Evolutionary conservation across 2,113 vertebrate genomes (phyloP).

Genomic region (Calidris pygmaea): DNA sequence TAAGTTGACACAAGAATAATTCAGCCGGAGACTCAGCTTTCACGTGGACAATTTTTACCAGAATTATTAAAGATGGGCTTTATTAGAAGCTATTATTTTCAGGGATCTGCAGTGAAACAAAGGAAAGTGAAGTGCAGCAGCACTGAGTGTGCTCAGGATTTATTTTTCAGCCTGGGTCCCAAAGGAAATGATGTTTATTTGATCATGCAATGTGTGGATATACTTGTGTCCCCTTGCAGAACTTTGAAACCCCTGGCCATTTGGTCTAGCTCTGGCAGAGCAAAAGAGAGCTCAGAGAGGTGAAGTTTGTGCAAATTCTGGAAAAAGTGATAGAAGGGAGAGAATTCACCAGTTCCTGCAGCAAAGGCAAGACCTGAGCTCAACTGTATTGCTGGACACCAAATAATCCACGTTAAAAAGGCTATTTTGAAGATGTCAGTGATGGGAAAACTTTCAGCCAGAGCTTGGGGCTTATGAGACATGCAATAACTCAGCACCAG

Average conservation of each 20-base stretch:
- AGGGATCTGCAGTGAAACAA: background rate
- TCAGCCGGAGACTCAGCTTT: background rate
- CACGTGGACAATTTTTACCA: background rate
- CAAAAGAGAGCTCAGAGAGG: background rate
- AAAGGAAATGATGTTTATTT: background rate
- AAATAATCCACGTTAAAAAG: background rate
- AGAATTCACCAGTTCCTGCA: background rate
- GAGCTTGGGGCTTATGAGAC: background rate
- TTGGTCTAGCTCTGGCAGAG: background rate
- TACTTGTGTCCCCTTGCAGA: background rate
- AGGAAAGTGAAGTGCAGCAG: background rate
- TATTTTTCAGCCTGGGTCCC: background rate
- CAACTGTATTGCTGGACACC: background rate
- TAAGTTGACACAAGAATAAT: background rate
- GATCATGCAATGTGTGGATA: background rate
- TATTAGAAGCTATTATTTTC: background rate
- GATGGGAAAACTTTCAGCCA: background rate
- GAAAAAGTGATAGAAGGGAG: background rate
- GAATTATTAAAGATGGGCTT: background rate
- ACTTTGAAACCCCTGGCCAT: background rate
- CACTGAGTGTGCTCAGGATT: background rate
- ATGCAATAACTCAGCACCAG: background rate
- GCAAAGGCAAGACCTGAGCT: background rate
- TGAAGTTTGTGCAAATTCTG: background rate
- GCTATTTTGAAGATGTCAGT: background rate